These are phyloP conservation scores for Odontomyia ornata DNA, from an alignment of 2,888 invertebrate genomes.

Conservation along the genomic window DNA sequence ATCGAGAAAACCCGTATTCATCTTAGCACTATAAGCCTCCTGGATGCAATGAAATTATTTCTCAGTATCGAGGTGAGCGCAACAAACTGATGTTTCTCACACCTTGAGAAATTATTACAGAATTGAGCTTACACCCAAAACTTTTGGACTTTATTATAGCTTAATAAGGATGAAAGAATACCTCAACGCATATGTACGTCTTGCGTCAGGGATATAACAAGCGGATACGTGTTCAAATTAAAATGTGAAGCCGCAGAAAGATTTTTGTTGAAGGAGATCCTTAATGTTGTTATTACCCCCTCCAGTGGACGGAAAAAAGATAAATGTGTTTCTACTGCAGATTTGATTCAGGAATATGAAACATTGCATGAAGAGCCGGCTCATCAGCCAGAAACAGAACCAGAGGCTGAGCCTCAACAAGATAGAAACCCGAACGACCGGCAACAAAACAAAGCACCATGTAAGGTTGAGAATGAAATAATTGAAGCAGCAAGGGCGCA, in stretches of 20 bases:
- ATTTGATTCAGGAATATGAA: not conserved
- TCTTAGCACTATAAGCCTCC: not conserved
- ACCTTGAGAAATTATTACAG: not conserved
- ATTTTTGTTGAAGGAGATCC: not conserved
- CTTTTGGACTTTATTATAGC: not conserved
- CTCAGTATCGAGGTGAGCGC: not conserved
- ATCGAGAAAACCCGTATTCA: not conserved
- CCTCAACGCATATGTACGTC: not conserved
- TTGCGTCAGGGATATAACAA: not conserved
- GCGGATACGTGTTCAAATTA: not conserved
- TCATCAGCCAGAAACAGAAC: no score
- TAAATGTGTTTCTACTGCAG: not conserved
- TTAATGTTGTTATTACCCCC: not conserved
- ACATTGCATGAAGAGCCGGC: no score
- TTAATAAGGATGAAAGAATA: not conserved
- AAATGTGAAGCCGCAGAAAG: not conserved
- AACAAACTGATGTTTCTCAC: not conserved
- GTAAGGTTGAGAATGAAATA: no score
- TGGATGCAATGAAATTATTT: not conserved
- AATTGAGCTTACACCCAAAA: not conserved
- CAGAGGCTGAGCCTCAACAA: not conserved
- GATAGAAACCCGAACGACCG: not conserved
- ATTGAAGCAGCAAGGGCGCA: not conserved
- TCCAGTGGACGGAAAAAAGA: not conserved
- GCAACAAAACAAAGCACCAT: not conserved